Conservation (phyloP, 2,113 vertebrate genomes). For the Megaptera novaeangliae region DNA sequence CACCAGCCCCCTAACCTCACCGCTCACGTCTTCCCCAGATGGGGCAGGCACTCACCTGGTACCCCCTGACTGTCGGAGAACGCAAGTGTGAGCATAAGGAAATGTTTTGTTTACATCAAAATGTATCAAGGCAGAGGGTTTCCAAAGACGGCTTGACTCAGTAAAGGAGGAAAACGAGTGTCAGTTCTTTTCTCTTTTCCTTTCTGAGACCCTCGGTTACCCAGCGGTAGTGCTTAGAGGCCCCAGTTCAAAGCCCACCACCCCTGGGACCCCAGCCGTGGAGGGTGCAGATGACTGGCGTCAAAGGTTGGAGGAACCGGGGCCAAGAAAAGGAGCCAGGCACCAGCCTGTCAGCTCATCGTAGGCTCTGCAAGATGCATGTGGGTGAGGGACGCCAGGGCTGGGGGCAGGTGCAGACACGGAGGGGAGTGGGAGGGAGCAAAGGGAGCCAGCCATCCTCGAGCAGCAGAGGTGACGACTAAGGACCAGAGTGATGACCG, state of each 20-base stretch:
- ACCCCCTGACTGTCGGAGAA: neutral
- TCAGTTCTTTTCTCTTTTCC: neutral
- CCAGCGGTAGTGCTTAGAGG: neutral
- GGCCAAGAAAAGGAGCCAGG: neutral
- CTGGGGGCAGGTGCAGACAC: neutral
- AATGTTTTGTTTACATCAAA: neutral
- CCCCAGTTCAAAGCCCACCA: neutral
- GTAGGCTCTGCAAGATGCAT: neutral
- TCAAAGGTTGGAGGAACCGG: neutral
- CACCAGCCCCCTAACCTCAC: too few relatives aligned
- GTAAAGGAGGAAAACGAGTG: neutral
- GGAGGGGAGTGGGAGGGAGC: neutral
- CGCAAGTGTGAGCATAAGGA: neutral
- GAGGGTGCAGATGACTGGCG: neutral
- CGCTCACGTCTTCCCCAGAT: neutral
- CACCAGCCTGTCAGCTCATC: neutral
- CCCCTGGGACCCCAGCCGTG: neutral
- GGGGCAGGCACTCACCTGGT: neutral
- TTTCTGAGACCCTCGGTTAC: neutral
- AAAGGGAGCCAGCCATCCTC: rapidly evolving
- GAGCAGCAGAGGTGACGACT: neutral
- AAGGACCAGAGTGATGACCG: neutral
- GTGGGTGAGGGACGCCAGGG: neutral
- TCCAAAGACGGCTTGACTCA: neutral
- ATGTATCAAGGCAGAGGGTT: neutral